Conservation (phyloP, 2,113 vertebrate genomes). For the Typhlomys cinereus region DNA sequence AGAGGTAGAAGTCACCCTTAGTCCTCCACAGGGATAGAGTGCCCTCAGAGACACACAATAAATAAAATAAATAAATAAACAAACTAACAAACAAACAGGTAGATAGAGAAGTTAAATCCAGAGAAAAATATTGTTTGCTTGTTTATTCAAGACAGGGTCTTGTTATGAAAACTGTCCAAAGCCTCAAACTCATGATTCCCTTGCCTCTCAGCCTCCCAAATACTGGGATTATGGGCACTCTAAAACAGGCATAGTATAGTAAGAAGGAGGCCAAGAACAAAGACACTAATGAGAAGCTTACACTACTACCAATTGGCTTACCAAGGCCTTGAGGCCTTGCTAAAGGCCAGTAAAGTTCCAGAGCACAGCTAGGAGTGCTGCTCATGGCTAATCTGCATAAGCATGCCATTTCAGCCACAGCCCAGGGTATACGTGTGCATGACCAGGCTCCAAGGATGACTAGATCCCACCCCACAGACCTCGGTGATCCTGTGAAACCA, state of each 20-base stretch:
- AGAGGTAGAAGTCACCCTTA: no score
- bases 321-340: not conserved
- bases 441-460: not conserved
- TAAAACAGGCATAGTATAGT: not conserved
- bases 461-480: not conserved
- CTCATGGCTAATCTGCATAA: not conserved
- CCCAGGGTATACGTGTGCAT: not conserved
- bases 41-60: no score
- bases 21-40: no score
- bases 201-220: not conserved
- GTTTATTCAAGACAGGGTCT: not conserved
- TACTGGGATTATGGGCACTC: not conserved
- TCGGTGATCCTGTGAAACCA: not conserved
- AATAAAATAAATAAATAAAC: no score
- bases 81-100: no score
- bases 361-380: not conserved
- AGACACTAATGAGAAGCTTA: not conserved
- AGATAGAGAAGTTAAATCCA: not conserved
- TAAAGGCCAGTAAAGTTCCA: not conserved
- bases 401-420: not conserved
- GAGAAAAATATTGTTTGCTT: not conserved
- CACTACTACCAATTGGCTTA: not conserved
- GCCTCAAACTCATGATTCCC: not conserved
- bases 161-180: no score
- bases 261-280: not conserved